Evolutionary conservation across 2,888 invertebrate species (phyloP), one percentile per base, ranked within the genome.

Genomic region (Eilema sororculum): DNA sequence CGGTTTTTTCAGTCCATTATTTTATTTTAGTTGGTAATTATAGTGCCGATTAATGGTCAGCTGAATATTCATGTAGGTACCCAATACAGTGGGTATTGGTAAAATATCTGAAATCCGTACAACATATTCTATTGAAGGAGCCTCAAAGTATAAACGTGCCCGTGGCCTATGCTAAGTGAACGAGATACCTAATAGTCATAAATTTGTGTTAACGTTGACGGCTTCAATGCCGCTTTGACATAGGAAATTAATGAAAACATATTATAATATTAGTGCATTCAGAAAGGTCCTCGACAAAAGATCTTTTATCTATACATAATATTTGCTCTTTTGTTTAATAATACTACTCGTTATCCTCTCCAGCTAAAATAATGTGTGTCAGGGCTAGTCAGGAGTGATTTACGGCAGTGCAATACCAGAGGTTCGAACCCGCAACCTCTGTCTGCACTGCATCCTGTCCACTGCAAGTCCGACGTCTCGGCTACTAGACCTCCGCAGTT

Each of bases 101-200:
- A n/a, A 0, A 3, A 52, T n/a, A 52, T 20, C 8, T 8, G 8
- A 46, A 20, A 46, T 41, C 3, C 0, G 13, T 41, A 4, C n/a
- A n/a, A n/a, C n/a, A n/a, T 20, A 52, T 52, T 52, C n/a, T n/a
- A 52, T 20, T 52, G 52, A 5, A 52, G 52, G 8, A 52, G n/a
- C 52, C 52, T 8, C 9, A 6, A 52, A 52, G 2, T 6, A 1
- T 6, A 6, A 46, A 46, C 46, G 46, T 46, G 20, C 5, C n/a
- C 52, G n/a, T 52, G 52, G 52, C 52, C 52, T 52, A 9, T 52
- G 52, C 52, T 46, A n/a, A 52, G 52, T 52, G 52, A 52, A 52
- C 0, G 9, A n/a, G 8, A 52, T 52, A 52, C 8, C 52, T 52
- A 52, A 52, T n/a, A 52, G n/a, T 52, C 52, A 52, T 52, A 52